Evolutionary conservation across 2,113 vertebrate species (phyloP), one percentile per base, ranked within the genome.

Genomic region (Sardina pilchardus): DNA sequence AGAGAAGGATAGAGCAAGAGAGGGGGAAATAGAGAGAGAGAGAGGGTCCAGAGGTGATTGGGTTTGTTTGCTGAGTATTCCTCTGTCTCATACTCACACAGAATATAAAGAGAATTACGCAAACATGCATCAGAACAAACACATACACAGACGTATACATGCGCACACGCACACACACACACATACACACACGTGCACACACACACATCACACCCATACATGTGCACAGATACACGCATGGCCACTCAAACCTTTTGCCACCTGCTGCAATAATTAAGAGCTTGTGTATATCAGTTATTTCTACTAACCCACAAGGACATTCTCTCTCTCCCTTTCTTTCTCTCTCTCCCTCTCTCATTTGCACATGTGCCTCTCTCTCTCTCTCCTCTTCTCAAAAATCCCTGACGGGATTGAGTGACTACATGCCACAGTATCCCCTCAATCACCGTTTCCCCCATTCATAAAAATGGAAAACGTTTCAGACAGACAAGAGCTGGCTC

Each of bases 391-490:
- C 30, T 78, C 71, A 30, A 34, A 34, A 78, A 36, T 36, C 12
- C 71, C 71, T 34, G 71, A 78, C 26, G n/a, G 24, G n/a, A 67
- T 14, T 78, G 71, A 75, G 30, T 78, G 71, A 36, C 59, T 78
- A 12, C 39, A 42, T 78, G 71, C 71, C 45, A 82, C 85, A 84
- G 44, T 75, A 81, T 85, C 81, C 53, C 81, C 85, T 90, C 88
- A 47, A 30, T 91, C 59, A 84, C 24, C 30, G 24, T 67, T 43
- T 47, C 59, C 83, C 39, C 91, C 93, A 94, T 94, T 93, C 93
- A 93, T 92, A 91, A 93, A 91, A 93, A 91, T 24, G 24, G 86
- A 88, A 88, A 82, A 85, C 78, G 5, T 45, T 83, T 88, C 43
- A 67, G 85, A 87, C 84, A 83, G 34, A 84, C 47, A 67, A 47